Evolutionary conservation across 2,113 vertebrate genomes (phyloP), one percentile per base, ranked within the genome.

Genomic region (Sturnira hondurensis): DNA sequence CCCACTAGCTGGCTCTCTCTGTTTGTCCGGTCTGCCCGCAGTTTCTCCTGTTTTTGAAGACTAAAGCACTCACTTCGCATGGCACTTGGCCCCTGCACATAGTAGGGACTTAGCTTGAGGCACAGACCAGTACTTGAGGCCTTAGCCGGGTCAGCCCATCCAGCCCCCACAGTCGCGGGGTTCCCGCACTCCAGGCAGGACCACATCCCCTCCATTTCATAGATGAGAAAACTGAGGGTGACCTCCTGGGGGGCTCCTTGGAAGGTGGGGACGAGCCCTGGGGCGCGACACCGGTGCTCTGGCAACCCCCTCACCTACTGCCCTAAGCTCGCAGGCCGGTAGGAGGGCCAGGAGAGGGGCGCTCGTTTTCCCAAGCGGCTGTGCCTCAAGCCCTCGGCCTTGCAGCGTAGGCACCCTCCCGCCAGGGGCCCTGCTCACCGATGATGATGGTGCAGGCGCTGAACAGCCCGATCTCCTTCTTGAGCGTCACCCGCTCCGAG

Each of bases 401-500:
- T 2, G 22, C 36, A 5, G 12, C 26, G 67, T 4, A 2, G 26
- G 68, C 50, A 5, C 38, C 74, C 33, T 5, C 78, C 58, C 50
- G 9, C 50, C 38, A 3, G 31, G 20, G 65, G 26, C 65, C 88
- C 77, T 6, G 95, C 99, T 99, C 78, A 99, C 99, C 99, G 31
- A 99, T 98, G 65, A 99, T 99, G 89, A 99, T 99, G 20, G 99
- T 99, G 84, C 99, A 99, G 67, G 99, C 99, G 97, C 99, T 99
- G 91, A 99, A 97, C 9, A 99, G 98, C 31, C 99, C 99, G 73
- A 99, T 99, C 94, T 99, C 99, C 86, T 99, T 99, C 98, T 99
- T 99, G 93, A 99, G 98, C 4, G 99, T 98, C 52, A 99, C 99
- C 4, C 98, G 98, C 24, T 98, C 98, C 19, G 88, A 45, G 78